These are phyloP conservation scores for Biston betularia DNA, from an alignment of 2,888 invertebrate species.

Conservation along the genomic window DNA sequence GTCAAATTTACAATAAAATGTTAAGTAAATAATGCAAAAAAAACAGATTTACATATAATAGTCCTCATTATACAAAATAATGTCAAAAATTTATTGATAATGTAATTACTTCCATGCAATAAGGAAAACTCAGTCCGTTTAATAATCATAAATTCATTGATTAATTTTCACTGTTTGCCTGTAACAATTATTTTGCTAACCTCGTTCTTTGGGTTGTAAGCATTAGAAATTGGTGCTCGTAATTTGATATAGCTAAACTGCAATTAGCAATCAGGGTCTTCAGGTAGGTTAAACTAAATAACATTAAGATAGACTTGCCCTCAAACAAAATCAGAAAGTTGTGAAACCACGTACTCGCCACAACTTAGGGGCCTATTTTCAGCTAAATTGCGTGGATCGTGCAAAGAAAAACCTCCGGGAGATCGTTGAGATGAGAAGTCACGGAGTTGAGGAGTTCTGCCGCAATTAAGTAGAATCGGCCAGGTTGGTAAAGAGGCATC, in stretches of 20 bases:
- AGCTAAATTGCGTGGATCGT: constrained; percentile 33
- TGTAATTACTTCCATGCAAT: too few relatives aligned
- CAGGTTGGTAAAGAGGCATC: constrained; percentile 22
- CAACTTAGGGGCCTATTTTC: constrained; percentile 35
- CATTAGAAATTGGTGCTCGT: not conserved
- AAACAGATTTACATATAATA: too few relatives aligned
- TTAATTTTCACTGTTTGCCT: too few relatives aligned
- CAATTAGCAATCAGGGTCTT: constrained; percentile 8
- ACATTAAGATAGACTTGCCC: constrained; percentile 13
- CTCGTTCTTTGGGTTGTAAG: too few relatives aligned
- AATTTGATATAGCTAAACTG: not conserved
- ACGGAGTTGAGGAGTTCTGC: constrained; percentile 28
- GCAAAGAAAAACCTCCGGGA: constrained; percentile 29
- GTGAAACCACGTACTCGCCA: constrained; percentile 30
- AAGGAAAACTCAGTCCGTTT: too few relatives aligned
- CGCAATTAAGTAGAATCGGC: constrained; percentile 28
- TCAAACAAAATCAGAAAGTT: constrained; percentile 32
- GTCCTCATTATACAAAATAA: too few relatives aligned
- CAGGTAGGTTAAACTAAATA: constrained; percentile 9
- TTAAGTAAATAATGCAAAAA: too few relatives aligned
- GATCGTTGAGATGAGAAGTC: constrained; percentile 35
- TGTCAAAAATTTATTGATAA: too few relatives aligned
- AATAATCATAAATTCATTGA: too few relatives aligned
- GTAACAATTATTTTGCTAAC: not conserved
- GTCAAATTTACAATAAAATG: too few relatives aligned